These are phyloP conservation scores for Zalophus californianus DNA, from an alignment of 2,797 vertebrate genomes.

Conservation along the genomic window DNA sequence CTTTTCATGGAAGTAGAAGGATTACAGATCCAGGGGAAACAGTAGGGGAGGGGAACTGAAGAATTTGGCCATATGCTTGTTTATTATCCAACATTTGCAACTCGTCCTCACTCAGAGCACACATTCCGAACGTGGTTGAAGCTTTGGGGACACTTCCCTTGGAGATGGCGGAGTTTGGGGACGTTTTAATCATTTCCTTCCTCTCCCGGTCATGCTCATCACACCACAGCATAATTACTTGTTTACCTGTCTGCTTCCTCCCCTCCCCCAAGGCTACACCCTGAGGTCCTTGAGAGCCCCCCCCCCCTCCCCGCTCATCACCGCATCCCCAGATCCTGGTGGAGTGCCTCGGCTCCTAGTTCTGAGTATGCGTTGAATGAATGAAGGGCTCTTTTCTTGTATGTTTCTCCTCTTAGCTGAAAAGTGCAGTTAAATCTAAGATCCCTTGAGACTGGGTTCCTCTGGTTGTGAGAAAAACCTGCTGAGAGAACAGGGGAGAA, in stretches of 20 bases:
- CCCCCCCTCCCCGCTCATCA: background rate
- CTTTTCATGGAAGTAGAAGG: slow-evolving; percentile 43
- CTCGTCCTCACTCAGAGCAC: background rate
- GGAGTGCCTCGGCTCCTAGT: background rate
- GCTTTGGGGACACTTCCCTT: background rate
- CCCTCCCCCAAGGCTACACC: background rate
- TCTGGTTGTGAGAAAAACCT: background rate
- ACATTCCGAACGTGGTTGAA: background rate
- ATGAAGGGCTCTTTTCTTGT: background rate
- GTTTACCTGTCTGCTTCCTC: background rate
- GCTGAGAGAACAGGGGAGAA: background rate
- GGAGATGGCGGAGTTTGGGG: background rate
- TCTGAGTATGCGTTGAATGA: background rate
- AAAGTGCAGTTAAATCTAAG: slow-evolving; percentile 11
- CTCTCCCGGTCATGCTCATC: background rate
- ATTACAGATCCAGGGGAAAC: background rate
- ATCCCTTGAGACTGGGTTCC: slow-evolving; percentile 3
- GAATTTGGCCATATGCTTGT: slow-evolving; percentile 60
- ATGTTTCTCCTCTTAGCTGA: background rate
- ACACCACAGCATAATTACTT: no score
- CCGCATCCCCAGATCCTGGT: background rate
- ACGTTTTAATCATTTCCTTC: background rate
- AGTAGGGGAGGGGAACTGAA: background rate
- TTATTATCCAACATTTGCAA: slow-evolving; percentile 54
- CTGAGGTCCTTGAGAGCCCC: background rate